Conservation (phyloP, 2,888 invertebrate species). For the Unio pictorum region DNA sequence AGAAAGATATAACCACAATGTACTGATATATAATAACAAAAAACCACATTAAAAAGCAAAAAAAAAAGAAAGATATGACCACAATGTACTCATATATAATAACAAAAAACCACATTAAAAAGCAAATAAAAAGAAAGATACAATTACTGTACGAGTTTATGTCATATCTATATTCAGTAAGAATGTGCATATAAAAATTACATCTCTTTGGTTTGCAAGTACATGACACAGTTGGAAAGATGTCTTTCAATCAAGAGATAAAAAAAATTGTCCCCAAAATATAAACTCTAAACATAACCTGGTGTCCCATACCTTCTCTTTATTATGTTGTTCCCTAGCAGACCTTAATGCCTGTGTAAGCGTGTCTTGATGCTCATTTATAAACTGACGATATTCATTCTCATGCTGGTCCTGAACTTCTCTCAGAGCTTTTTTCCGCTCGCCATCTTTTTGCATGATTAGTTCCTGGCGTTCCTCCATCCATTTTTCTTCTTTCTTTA, state of each 20-base stretch:
- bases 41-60: too few relatives aligned
- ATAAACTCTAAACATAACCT: not conserved
- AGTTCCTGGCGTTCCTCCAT: conserved; percentile 40
- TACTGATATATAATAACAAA: too few relatives aligned
- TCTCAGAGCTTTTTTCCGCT: conserved; percentile 38
- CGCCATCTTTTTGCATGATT: conserved; percentile 45
- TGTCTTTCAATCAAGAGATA: not conserved
- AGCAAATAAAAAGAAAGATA: too few relatives aligned
- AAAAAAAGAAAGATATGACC: too few relatives aligned
- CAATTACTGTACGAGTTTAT: not conserved
- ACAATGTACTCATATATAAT: too few relatives aligned
- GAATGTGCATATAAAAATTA: not conserved
- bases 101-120: too few relatives aligned
- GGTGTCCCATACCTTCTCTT: conserved; percentile 46
- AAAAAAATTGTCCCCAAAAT: not conserved
- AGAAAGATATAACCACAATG: too few relatives aligned
- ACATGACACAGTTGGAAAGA: not conserved
- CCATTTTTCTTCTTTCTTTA: conserved; percentile 32
- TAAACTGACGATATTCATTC: conserved; percentile 52
- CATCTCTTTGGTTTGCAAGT: not conserved
- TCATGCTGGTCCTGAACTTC: conserved; percentile 49
- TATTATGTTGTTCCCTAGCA: conserved; percentile 47
- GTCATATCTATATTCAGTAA: not conserved
- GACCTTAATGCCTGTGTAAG: conserved; percentile 55
- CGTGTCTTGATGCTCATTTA: conserved; percentile 54